phyloP scores from a whole-genome alignment of 1,140 invertebrate genomes.

The Dendroctonus valens region DNA sequence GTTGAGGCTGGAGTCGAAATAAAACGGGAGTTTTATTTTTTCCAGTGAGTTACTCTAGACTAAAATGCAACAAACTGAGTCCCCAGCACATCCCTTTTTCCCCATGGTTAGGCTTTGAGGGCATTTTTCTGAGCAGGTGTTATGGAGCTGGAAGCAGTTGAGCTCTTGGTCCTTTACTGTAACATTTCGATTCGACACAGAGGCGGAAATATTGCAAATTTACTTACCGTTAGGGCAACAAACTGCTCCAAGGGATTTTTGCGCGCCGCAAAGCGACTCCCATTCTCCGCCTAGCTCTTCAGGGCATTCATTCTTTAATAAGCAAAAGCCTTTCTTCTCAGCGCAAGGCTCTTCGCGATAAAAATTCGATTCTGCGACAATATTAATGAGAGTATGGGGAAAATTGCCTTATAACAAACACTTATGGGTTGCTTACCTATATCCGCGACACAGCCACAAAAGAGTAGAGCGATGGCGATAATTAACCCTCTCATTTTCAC shows the following conservation, averaged over 20 bases:
- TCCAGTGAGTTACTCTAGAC: no score
- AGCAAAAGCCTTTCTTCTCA: slow-evolving; percentile 14
- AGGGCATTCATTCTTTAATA: slow-evolving; percentile 24
- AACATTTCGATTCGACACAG: no score
- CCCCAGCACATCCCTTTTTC: no score
- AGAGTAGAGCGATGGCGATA: background rate
- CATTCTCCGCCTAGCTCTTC: background rate
- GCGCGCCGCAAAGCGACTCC: slow-evolving; percentile 1
- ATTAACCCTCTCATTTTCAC: background rate
- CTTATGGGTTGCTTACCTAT: background rate
- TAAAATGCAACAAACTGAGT: no score
- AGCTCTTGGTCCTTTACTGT: no score
- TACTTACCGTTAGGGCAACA: slow-evolving; percentile 13
- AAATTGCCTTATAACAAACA: background rate
- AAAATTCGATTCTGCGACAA: slow-evolving; percentile 27
- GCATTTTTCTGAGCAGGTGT: no score
- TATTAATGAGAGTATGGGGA: background rate
- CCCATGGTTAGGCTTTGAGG: no score
- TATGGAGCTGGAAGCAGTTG: no score
- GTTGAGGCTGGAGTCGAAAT: slow-evolving; percentile 52
- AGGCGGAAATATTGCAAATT: no score
- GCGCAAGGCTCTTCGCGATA: slow-evolving; percentile 26
- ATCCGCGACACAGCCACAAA: background rate
- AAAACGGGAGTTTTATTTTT: slow-evolving; percentile 12
- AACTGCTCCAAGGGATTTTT: slow-evolving; percentile 9